These are phyloP conservation scores for Aleadryas rufinucha DNA, from an alignment of 2,113 vertebrate genomes.

Conservation along the genomic window DNA sequence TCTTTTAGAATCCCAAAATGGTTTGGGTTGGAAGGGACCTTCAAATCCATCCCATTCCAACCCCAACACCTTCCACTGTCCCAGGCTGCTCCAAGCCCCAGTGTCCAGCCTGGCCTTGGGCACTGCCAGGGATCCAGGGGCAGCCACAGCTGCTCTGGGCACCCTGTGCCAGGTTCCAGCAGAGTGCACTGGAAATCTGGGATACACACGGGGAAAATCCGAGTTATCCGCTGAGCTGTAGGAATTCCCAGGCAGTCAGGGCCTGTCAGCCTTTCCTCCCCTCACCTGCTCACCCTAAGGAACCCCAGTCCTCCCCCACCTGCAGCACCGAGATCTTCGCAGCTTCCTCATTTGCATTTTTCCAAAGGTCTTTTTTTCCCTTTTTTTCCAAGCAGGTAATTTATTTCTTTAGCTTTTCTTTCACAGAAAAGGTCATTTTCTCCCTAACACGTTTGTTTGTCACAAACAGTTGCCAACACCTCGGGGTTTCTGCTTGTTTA, in stretches of 20 bases:
- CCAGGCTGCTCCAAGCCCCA: background rate
- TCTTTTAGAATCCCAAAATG: background rate
- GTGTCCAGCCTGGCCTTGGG: background rate
- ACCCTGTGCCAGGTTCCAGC: background rate
- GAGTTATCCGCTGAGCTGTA: accelerated
- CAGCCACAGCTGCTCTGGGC: background rate
- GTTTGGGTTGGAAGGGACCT: background rate
- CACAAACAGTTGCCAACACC: background rate
- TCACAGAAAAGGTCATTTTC: background rate
- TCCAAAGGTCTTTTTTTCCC: background rate
- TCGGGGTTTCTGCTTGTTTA: background rate
- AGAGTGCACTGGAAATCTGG: background rate
- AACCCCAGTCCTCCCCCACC: background rate
- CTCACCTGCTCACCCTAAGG: background rate
- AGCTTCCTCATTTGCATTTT: background rate
- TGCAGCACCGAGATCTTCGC: background rate
- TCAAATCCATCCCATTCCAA: background rate
- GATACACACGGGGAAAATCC: background rate
- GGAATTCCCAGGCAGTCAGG: background rate
- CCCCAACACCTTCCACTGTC: background rate
- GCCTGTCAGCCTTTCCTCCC: background rate
- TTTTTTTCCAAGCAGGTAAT: background rate
- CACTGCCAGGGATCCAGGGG: background rate
- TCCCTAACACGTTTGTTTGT: background rate
- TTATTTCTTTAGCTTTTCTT: background rate